These are phyloP conservation scores for Heliconius cydno DNA, from an alignment of 2,888 invertebrate genomes.

Conservation along the genomic window DNA sequence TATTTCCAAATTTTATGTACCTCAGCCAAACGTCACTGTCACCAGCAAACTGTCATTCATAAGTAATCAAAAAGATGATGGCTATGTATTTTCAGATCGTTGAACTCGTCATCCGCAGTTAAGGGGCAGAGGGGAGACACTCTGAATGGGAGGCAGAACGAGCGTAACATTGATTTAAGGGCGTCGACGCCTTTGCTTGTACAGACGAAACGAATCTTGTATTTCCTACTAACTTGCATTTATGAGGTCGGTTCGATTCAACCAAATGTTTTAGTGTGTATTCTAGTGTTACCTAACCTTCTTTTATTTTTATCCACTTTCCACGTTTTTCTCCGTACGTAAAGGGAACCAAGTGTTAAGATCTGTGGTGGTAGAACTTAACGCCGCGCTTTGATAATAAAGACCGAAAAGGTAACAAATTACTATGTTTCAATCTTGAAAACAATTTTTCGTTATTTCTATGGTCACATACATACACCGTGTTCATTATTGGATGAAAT, in stretches of 20 bases:
- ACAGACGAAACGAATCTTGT: constrained; percentile 21
- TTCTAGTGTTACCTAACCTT: neutral
- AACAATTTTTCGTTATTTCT: neutral
- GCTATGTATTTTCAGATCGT: constrained; percentile 55
- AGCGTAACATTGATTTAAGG: constrained; percentile 53
- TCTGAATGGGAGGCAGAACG: constrained; percentile 50
- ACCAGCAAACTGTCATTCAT: neutral
- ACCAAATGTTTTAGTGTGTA: neutral
- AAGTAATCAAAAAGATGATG: constrained; percentile 12
- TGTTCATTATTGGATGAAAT: neutral
- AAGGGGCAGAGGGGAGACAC: constrained; percentile 59
- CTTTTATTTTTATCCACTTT: neutral
- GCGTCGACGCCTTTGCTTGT: constrained; percentile 41
- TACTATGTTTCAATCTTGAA: neutral
- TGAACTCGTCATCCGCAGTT: constrained; percentile 66
- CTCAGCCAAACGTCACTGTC: neutral
- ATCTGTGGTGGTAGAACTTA: neutral
- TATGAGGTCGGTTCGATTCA: neutral
- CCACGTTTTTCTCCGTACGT: neutral
- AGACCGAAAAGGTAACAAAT: neutral
- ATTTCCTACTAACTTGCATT: constrained; percentile 9
- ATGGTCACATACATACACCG: neutral
- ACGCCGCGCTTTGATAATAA: neutral
- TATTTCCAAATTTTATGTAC: no score
- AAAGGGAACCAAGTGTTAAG: neutral